These are phyloP conservation scores for Odontomyia ornata DNA, from an alignment of 2,888 invertebrate species.

Conservation along the genomic window DNA sequence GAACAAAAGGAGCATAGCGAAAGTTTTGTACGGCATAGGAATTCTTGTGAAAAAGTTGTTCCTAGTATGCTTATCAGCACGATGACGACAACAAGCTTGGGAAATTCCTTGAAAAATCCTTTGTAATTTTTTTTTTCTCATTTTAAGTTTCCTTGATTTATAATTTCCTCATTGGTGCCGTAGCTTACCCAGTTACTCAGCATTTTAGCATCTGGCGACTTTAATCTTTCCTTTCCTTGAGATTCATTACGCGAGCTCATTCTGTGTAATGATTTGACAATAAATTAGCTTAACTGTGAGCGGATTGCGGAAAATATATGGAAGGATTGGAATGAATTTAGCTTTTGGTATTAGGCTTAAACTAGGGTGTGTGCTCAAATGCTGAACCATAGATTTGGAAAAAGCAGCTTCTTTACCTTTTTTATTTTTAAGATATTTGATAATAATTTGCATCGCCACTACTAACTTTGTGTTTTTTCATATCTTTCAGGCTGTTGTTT, in stretches of 20 bases:
- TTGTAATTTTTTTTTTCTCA: not conserved
- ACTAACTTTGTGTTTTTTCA: not conserved
- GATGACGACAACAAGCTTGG: constrained; percentile 1
- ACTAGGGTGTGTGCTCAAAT: no score
- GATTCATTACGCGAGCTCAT: constrained; percentile 2
- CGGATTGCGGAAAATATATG: not conserved
- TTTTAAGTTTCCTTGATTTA: not conserved
- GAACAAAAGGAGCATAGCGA: not conserved
- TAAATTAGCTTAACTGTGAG: constrained; percentile 18
- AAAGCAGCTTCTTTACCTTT: no score
- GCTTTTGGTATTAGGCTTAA: not conserved
- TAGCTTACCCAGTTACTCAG: not conserved
- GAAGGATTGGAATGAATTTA: not conserved
- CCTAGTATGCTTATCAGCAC: not conserved
- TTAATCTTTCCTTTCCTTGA: not conserved
- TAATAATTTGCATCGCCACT: not conserved
- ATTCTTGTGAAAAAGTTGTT: not conserved
- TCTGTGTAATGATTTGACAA: not conserved
- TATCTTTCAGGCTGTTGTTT: constrained; percentile 84
- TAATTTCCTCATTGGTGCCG: not conserved
- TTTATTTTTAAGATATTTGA: not conserved
- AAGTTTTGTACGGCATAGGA: not conserved
- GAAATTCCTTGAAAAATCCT: not conserved
- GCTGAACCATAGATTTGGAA: no score
- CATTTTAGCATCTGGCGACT: no score